These are phyloP conservation scores for Brenthis hecate DNA, from an alignment of 2,888 invertebrate species.

Conservation along the genomic window DNA sequence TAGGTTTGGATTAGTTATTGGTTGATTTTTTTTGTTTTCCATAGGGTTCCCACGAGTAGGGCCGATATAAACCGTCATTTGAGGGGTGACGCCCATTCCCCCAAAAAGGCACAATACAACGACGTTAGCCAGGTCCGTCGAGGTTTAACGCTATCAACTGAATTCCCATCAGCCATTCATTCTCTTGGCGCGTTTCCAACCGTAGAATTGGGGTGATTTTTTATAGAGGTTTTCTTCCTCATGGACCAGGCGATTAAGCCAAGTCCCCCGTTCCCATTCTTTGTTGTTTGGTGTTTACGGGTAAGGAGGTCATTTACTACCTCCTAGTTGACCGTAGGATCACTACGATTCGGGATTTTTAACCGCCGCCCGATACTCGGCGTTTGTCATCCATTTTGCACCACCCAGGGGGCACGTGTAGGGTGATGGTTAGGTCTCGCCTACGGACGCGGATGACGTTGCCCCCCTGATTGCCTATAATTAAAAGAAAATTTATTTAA, in stretches of 20 bases:
- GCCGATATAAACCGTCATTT: background rate
- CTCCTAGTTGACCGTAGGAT: background rate
- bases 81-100: background rate
- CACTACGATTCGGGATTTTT: background rate
- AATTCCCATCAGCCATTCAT: background rate
- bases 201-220: background rate
- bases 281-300: background rate
- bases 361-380: background rate
- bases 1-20: no score
- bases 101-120: background rate
- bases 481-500: no score
- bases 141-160: background rate
- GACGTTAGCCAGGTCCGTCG: background rate
- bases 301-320: background rate
- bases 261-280: background rate
- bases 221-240: slow-evolving; percentile 1
- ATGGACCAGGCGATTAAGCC: background rate
- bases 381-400: background rate
- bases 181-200: background rate
- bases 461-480: no score
- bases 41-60: no score
- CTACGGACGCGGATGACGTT: no score
- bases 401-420: no score
- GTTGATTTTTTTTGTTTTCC: no score
- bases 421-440: no score